A percentile compares a stretch with the other conserved stretches of the same genome.
Evolutionary conservation across 2,888 invertebrate genomes (phyloP).

Genomic region (Caenorhabditis sp.): DNA sequence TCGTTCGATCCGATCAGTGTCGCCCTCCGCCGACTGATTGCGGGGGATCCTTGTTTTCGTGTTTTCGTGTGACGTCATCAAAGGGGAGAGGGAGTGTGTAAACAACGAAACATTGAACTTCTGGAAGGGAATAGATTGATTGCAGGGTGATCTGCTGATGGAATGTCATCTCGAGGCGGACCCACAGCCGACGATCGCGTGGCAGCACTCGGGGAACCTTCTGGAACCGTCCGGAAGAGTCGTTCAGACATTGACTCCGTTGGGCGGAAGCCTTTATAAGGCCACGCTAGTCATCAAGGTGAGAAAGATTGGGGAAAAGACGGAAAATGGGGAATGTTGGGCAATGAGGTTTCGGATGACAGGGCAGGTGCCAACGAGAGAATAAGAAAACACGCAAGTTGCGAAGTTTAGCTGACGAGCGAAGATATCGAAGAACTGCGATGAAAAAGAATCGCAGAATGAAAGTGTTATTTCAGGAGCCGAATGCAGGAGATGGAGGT

Average conservation of each 20-base stretch:
- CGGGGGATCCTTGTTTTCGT: constrained; percentile 30
- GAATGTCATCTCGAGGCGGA: constrained; percentile 78
- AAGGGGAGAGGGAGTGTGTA: constrained; percentile 17
- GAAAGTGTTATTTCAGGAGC: constrained; percentile 83
- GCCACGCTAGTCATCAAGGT: constrained; percentile 78
- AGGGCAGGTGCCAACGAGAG: constrained; percentile 5
- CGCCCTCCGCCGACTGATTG: no score
- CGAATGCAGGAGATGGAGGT: constrained; percentile 95
- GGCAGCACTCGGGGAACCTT: constrained; percentile 75
- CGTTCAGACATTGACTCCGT: constrained; percentile 70
- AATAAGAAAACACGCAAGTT: constrained; percentile 9
- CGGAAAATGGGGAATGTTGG: no score
- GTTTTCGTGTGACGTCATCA: constrained; percentile 40
- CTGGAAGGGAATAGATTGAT: constrained; percentile 27
- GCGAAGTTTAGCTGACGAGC: no score
- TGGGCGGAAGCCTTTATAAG: constrained; percentile 72
- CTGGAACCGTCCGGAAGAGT: constrained; percentile 71
- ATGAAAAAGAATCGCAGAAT: not conserved
- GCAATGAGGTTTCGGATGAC: constrained; percentile 15
- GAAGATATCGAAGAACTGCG: not conserved
- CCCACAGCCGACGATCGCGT: constrained; percentile 75
- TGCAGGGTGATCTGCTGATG: constrained; percentile 79
- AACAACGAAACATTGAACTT: constrained; percentile 45
- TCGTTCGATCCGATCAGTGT: no score
- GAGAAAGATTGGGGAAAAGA: constrained; percentile 9